Evolutionary conservation across 2,113 vertebrate species (phyloP), one percentile per base, ranked within the genome.

Genomic region (Scatophagus argus): DNA sequence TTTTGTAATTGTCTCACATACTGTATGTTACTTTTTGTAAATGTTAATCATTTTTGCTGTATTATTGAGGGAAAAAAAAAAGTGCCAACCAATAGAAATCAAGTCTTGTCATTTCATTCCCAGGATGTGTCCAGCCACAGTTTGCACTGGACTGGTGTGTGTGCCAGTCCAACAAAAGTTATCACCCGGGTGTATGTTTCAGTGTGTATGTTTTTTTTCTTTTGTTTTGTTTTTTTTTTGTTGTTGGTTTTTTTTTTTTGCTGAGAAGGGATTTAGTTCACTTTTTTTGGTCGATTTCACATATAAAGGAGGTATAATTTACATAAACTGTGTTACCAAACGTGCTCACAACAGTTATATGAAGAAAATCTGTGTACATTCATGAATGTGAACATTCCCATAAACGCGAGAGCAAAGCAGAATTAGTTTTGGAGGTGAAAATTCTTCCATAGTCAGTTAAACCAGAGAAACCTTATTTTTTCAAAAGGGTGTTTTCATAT

Each of bases 71-170:
- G n/a, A n/a, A n/a, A n/a, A n/a, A n/a, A 83, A 58, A 51, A 87
- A 69, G 93, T 94, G 93, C 93, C 94, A 93, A 90, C 67, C 72
- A 64, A 69, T 64, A 69, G 38, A 63, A 80, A 55, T 65, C 74
- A 47, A 82, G 70, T 71, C 64, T 84, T 66, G 47, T 81, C 54
- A 79, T 72, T 74, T 84, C 67, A 72, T 43, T 59, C 60, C 46
- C 47, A 36, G 56, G 34, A 47, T 75, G 79, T 47, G 67, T 78
- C 52, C 16, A 19, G 49, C 74, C 81, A 83, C 41, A 74, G 68
- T 88, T 80, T 60, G 43, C 73, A 77, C 59, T 65, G 46, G 56
- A 41, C 36, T 44, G 54, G 44, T 47, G 27, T 43, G 60, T 70
- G 60, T 70, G 62, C 77, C 67, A 84, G 60, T 79, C 60, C 41